These are phyloP conservation scores for Poecilus cupreus DNA, from an alignment of 2,888 invertebrate genomes.

Conservation along the genomic window DNA sequence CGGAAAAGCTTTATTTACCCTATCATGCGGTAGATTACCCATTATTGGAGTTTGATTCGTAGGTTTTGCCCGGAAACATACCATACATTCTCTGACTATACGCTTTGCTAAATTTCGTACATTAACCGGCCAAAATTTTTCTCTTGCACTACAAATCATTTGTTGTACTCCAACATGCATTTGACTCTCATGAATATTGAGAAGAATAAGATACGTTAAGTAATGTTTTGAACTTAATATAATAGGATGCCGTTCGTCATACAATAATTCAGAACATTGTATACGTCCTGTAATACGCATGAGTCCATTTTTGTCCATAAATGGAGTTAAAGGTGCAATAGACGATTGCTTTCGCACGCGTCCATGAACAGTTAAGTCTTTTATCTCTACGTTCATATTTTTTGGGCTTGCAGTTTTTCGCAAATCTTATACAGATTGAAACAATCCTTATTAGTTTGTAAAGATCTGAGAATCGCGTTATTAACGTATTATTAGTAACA, in stretches of 20 bases:
- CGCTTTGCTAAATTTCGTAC: conserved; percentile 62
- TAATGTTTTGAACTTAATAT: conserved; percentile 42
- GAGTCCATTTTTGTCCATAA: conserved; percentile 26
- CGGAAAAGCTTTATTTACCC: conserved; percentile 64
- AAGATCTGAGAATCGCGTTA: too few relatives aligned
- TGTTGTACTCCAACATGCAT: conserved; percentile 53
- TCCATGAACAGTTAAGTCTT: background rate
- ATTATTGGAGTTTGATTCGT: conserved; percentile 64
- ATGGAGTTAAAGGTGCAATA: background rate
- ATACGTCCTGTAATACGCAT: conserved; percentile 47
- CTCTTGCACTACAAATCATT: conserved; percentile 60
- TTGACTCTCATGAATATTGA: background rate
- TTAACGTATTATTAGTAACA: too few relatives aligned
- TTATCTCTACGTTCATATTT: background rate
- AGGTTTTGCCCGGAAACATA: conserved; percentile 64
- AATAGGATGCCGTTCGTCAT: conserved; percentile 34
- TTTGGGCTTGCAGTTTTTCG: background rate
- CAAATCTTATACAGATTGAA: conserved; percentile 28
- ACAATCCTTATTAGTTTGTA: too few relatives aligned
- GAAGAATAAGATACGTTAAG: conserved; percentile 42
- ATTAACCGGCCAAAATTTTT: conserved; percentile 66
- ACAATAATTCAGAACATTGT: background rate
- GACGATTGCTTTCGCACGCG: background rate
- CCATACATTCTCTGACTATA: conserved; percentile 64
- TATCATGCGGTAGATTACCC: conserved; percentile 66